Conservation (phyloP, 2,113 vertebrate species). For the Austrofundulus limnaeus region DNA sequence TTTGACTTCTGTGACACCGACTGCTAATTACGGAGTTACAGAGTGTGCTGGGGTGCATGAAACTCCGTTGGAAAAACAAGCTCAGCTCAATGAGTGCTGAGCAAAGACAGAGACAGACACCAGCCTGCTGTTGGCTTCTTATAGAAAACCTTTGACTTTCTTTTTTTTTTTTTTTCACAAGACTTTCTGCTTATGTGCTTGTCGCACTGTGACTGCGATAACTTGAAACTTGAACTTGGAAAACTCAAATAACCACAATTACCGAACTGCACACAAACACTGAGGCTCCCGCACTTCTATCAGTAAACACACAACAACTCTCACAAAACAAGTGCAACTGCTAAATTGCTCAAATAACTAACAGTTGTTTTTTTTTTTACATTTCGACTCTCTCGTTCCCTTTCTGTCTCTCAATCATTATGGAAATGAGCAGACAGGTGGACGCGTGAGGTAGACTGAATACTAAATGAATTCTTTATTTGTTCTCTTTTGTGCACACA, state of each 20-base stretch:
- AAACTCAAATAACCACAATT: conserved; percentile 25
- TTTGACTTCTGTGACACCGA: conserved; percentile 49
- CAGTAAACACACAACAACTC: conserved; percentile 15
- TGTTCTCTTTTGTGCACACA: conserved; percentile 54
- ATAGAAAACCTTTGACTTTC: conserved; percentile 43
- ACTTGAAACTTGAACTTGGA: conserved; percentile 19
- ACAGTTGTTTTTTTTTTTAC: conserved; percentile 19
- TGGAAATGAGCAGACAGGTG: conserved; percentile 50
- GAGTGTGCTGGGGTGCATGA: conserved; percentile 36
- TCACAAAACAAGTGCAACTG: conserved; percentile 19
- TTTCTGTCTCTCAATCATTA: conserved; percentile 33
- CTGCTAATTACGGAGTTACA: conserved; percentile 55
- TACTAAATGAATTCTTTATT: conserved; percentile 67
- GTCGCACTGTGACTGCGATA: conserved; percentile 7
- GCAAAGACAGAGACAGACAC: conserved; percentile 12
- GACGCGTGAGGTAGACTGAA: conserved; percentile 52
- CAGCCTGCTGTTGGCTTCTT: conserved; percentile 32
- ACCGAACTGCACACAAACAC: conserved; percentile 8
- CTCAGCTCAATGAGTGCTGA: conserved; percentile 19
- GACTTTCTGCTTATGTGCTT: conserved; percentile 18
- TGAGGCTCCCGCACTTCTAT: neutral
- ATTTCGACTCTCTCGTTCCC: conserved; percentile 7
- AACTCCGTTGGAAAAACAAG: conserved; percentile 48
- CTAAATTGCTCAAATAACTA: conserved; percentile 45
- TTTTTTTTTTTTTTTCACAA: conserved; percentile 19